Conservation (phyloP, 2,113 vertebrate species). For the Junco hyemalis region DNA sequence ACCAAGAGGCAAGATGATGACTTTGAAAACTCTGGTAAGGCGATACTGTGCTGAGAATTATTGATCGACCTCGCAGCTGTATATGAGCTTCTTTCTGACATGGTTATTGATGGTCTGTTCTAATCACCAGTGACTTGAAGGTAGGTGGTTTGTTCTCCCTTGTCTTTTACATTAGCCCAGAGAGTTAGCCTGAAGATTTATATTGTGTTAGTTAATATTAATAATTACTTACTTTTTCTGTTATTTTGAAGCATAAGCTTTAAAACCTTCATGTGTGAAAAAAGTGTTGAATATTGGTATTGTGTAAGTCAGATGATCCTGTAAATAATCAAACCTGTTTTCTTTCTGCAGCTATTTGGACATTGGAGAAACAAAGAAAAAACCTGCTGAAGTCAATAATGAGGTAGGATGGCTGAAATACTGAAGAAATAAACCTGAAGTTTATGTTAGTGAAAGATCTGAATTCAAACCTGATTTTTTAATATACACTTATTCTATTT, state of each 20-base stretch:
- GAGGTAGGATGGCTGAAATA: constrained; percentile 73
- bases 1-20: background rate
- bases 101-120: background rate
- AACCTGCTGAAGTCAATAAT: constrained; percentile 74
- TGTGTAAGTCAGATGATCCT: background rate
- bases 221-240: background rate
- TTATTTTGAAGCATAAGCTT: background rate
- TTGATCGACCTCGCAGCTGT: background rate
- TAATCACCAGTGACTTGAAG: background rate
- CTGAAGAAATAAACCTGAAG: background rate
- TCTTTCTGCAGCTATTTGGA: constrained; percentile 83
- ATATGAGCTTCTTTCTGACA: background rate
- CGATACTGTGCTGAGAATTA: background rate
- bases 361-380: constrained; percentile 88
- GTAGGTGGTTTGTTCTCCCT: background rate
- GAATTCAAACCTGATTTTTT: background rate
- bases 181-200: background rate
- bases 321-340: background rate
- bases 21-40: background rate
- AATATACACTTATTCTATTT: background rate
- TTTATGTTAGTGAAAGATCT: background rate
- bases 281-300: background rate
- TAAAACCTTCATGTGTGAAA: background rate
- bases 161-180: background rate
- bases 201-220: background rate